These are phyloP conservation scores for Brachyptera putata DNA, from an alignment of 2,888 invertebrate genomes.

Conservation along the genomic window DNA sequence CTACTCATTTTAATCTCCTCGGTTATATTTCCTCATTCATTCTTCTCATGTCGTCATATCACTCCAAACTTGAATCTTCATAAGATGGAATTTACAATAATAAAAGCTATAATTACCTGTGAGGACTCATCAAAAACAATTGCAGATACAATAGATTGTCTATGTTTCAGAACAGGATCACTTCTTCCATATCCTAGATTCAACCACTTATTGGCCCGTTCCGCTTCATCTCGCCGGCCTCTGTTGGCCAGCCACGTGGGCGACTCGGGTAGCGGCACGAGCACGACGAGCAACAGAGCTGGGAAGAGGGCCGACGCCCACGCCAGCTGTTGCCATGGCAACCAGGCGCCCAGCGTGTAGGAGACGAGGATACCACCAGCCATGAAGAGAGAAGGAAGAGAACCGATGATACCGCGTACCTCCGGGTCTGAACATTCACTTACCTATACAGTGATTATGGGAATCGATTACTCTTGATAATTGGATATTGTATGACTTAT, in stretches of 20 bases:
- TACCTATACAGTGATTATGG: conserved; percentile 48
- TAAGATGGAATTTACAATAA: too few species aligned
- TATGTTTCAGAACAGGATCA: too few species aligned
- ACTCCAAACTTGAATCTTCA: too few species aligned
- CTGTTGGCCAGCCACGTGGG: conserved; percentile 54
- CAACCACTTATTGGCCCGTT: conserved; percentile 38
- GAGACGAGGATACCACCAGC: conserved; percentile 59
- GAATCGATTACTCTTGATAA: too few species aligned
- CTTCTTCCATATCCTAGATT: too few species aligned
- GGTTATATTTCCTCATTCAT: too few species aligned
- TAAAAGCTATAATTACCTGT: too few species aligned
- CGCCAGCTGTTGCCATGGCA: conserved; percentile 57
- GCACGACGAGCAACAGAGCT: conserved; percentile 48
- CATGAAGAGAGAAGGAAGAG: conserved; percentile 61
- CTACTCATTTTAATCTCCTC: too few species aligned
- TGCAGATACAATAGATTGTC: too few species aligned
- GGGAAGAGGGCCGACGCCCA: conserved; percentile 50
- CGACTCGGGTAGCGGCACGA: conserved; percentile 60
- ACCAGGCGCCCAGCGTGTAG: conserved; percentile 55
- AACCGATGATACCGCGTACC: conserved; percentile 60
- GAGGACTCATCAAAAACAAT: too few species aligned
- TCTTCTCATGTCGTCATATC: too few species aligned
- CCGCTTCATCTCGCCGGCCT: conserved; percentile 48
- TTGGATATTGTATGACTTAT: too few species aligned
- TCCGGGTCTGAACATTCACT: conserved; percentile 61